Evolutionary conservation across 2,797 vertebrate genomes (phyloP), one percentile per base, ranked within the genome.

Genomic region (Rhinella marina): DNA sequence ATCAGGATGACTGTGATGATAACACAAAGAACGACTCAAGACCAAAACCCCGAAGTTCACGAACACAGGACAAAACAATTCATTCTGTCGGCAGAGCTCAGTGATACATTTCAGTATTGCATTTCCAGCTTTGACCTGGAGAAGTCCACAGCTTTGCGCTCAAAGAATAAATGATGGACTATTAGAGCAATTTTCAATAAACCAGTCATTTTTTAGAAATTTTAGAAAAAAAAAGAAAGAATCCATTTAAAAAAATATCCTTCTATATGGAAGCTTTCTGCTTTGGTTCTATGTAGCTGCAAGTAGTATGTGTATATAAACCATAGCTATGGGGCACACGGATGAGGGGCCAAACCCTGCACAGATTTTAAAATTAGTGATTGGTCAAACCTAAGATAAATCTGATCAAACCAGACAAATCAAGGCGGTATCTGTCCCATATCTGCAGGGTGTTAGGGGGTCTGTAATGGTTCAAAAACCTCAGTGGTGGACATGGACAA

Each of bases 1-100:
- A 85, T 85, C 70, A 76, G 57, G 56, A 85, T 25, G 56, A 27
- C 17, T 57, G 70, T 13, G 57, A 83, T 72, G 48, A 85, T 54
- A 78, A 86, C 16, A 64, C 50, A 77, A 54, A 32, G 62, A 27
- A 76, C 14, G 57, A 66, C 57, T 62, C 32, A 57, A n/a, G 68
- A 84, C 29, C 56, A 7, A 62, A 76, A 41, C 23, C 72, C 83
- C 17, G 0, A 61, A 52, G 32, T 29, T 75, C 72, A 85, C 25
- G 72, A 62, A 77, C 32, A 64, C 8, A 21, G 72, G 14, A 61
- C 56, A 62, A 21, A 85, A 25, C 41, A 52, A 50, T 48, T 50
- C 83, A 76, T 85, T 19, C 57, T n/a, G 54, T 61, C 16, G 68
- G 56, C 56, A 75, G 27, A 73, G 29, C 59, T 83, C 81, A 57